Evolutionary conservation across 2,888 invertebrate species (phyloP).

Genomic region (Heliconius ethilla): DNA sequence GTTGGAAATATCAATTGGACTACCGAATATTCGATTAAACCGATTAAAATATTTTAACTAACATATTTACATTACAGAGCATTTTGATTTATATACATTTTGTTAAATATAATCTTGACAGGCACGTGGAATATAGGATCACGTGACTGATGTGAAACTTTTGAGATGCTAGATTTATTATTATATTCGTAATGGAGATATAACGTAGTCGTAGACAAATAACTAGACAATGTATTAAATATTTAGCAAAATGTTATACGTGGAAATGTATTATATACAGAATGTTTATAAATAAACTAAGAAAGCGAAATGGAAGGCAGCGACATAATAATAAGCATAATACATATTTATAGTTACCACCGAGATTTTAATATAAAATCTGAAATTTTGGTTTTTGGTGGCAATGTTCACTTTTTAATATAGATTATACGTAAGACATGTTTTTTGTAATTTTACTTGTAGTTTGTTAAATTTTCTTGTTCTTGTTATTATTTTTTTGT

Average conservation of each 20-base stretch:
- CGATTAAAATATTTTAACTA: slow-evolving; percentile 31
- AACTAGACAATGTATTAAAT: slow-evolving; percentile 10
- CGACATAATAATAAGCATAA: slow-evolving; percentile 35
- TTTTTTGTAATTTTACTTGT: slow-evolving; percentile 59
- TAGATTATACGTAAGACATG: slow-evolving; percentile 59
- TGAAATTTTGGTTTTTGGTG: slow-evolving; percentile 38
- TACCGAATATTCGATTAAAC: slow-evolving; percentile 20
- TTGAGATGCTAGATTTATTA: not conserved
- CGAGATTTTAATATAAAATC: slow-evolving; percentile 36
- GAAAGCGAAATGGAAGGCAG: slow-evolving; percentile 28
- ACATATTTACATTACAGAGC: slow-evolving; percentile 1
- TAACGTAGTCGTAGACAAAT: not conserved
- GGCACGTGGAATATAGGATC: not conserved
- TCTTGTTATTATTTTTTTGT: slow-evolving; percentile 75
- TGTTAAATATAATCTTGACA: not conserved
- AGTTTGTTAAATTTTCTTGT: slow-evolving; percentile 79
- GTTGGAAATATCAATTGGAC: slow-evolving; percentile 13
- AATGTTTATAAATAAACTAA: not conserved
- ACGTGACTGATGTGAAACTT: not conserved
- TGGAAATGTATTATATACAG: slow-evolving; percentile 16
- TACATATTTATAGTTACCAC: slow-evolving; percentile 39
- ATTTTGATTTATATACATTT: slow-evolving; percentile 18
- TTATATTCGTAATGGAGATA: not conserved
- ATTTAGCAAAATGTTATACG: slow-evolving; percentile 18
- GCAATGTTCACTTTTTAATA: slow-evolving; percentile 40